Base-by-base conservation (phyloP, 2,113 vertebrate genomes). In the Struthio camelus region DNA sequence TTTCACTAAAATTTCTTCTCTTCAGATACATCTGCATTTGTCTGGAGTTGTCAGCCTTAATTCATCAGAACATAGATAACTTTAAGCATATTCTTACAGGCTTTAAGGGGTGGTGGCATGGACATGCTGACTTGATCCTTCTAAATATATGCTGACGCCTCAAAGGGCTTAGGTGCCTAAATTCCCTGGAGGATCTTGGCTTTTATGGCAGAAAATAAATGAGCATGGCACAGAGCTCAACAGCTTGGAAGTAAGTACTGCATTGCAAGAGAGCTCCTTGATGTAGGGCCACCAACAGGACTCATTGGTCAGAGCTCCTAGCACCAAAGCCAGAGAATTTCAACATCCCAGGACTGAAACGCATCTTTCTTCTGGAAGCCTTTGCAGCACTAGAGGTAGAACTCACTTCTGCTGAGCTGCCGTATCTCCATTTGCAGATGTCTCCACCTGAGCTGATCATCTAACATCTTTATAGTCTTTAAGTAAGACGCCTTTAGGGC, bases 181-280 rank as follows among this genome's bases (percentile, higher is more conserved):
- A 51, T n/a, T 67, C n/a, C 66, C 28, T 51, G 22, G 32, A 56
- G n/a, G 5, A 1, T 38, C 32, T 67, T 76, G 73, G 23, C 6
- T 80, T 80, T 88, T 42, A 14, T 5, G 79, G 38, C 34, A 71
- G 38, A 36, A 28, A 15, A 62, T 48, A 58, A 22, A 9, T 10
- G 58, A 42, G 13, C 0, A 0, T 8, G 32, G 6, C 28, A 10
- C 5, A n/a, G 67, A 88, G 32, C 25, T 87, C 15, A 61, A 9
- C 25, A 72, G 9, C 42, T 22, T 12, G 46, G 64, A 79, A 64
- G n/a, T 2, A 5, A 78, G n/a, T 14, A 3, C 23, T 46, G 61
- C 9, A 4, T 10, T n/a, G 36, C 54, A 32, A 14, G 51, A 83
- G 71, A 25, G 4, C 11, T 58, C 40, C 50, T 42, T n/a, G 30